Conservation (phyloP, 2,888 invertebrate genomes). For the Eucriotettix oculatus region DNA sequence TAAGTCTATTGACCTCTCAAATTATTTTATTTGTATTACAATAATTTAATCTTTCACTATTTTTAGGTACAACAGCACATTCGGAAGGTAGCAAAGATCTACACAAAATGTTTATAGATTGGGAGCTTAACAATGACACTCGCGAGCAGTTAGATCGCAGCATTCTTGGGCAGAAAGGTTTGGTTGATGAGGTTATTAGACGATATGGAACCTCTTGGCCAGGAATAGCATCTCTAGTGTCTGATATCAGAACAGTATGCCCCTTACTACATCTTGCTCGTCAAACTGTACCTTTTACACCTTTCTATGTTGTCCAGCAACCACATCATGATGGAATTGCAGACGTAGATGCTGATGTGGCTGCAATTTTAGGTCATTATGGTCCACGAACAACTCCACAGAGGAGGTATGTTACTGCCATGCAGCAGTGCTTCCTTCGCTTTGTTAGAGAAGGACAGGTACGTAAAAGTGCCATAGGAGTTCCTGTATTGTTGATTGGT, state of each 20-base stretch:
- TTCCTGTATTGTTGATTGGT: slow-evolving; percentile 44
- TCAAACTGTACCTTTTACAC: slow-evolving; percentile 35
- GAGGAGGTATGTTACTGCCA: slow-evolving; percentile 54
- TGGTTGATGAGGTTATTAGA: slow-evolving; percentile 36
- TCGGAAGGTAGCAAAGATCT: slow-evolving; percentile 28
- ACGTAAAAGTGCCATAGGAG: slow-evolving; percentile 7
- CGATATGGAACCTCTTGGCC: slow-evolving; percentile 48
- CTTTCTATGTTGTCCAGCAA: slow-evolving; percentile 50
- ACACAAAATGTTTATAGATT: neutral
- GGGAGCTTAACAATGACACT: neutral
- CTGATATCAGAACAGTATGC: slow-evolving; percentile 63
- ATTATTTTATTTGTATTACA: no score
- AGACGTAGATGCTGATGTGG: slow-evolving; percentile 50
- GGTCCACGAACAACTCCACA: slow-evolving; percentile 56
- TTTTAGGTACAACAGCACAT: slow-evolving; percentile 33
- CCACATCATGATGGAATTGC: slow-evolving; percentile 23
- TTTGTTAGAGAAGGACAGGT: slow-evolving; percentile 54
- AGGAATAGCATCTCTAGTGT: slow-evolving; percentile 54
- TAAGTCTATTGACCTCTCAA: no score
- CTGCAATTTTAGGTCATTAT: slow-evolving; percentile 62
- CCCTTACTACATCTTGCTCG: slow-evolving; percentile 53
- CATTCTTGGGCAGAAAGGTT: slow-evolving; percentile 21
- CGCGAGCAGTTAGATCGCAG: neutral
- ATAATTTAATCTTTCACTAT: neutral
- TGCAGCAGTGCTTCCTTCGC: slow-evolving; percentile 68